These are phyloP conservation scores for Hirundichthys speculiger DNA, from an alignment of 2,113 vertebrate species.

Conservation along the genomic window DNA sequence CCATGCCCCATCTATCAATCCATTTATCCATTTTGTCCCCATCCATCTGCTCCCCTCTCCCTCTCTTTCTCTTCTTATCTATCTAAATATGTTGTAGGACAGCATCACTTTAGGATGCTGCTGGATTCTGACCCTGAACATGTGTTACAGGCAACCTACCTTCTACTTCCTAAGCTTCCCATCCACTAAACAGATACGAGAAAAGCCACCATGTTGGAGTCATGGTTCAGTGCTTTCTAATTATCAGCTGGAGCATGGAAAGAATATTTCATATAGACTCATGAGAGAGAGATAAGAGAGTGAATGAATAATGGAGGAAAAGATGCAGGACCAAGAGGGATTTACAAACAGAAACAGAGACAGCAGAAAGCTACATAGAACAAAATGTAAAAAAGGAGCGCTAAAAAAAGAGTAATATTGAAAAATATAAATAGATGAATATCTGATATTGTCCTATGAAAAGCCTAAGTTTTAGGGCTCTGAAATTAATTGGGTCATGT, in stretches of 20 bases:
- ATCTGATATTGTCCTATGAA: too few relatives aligned
- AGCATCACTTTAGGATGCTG: constrained; percentile 29
- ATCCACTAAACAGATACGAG: constrained; percentile 63
- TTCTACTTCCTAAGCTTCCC: constrained; percentile 12
- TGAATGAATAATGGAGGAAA: constrained; percentile 20
- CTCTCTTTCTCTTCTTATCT: constrained; percentile 38
- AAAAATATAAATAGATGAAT: too few relatives aligned
- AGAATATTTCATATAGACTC: constrained; percentile 70
- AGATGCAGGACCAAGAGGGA: constrained; percentile 9
- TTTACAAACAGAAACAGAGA: constrained; percentile 9
- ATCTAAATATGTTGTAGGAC: constrained; percentile 52
- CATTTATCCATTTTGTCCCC: constrained; percentile 51
- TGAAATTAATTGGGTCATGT: too few relatives aligned
- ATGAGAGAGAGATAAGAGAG: constrained; percentile 53
- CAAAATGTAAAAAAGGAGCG: too few relatives aligned
- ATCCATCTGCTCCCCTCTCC: constrained; percentile 8
- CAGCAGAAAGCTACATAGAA: not conserved
- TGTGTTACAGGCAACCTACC: constrained; percentile 54
- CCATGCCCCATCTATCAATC: constrained; percentile 55
- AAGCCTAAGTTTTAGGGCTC: too few relatives aligned
- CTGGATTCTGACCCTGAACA: constrained; percentile 61
- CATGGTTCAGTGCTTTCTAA: constrained; percentile 69
- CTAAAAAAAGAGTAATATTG: too few relatives aligned
- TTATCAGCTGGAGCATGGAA: constrained; percentile 65
- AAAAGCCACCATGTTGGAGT: constrained; percentile 59